Base-by-base conservation (phyloP, 2,797 vertebrate species). In the Macropodus opercularis region DNA sequence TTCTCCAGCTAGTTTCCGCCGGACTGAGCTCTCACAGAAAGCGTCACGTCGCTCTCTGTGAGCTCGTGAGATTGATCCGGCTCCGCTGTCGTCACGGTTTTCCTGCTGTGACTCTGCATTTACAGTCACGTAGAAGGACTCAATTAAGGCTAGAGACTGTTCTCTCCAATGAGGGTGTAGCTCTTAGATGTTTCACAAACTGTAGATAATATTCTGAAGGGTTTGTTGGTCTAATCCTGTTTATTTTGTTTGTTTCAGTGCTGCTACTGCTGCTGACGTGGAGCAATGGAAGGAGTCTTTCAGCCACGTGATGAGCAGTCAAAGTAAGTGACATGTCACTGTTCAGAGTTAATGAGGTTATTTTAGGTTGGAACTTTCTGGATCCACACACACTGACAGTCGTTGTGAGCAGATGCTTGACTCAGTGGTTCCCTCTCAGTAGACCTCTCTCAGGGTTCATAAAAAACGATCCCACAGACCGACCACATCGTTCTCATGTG, bases 201-300 rank as follows among this genome's bases (percentile, higher is more conserved):
- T n/a, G n/a, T n/a, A n/a, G n/a, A n/a, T n/a, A n/a, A n/a, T n/a
- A n/a, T n/a, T n/a, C n/a, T n/a, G n/a, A n/a, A n/a, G n/a, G n/a
- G n/a, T n/a, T n/a, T n/a, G n/a, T n/a, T n/a, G n/a, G n/a, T n/a
- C n/a, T n/a, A n/a, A n/a, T n/a, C n/a, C n/a, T n/a, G n/a, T n/a
- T n/a, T n/a, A n/a, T n/a, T n/a, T n/a, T n/a, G n/a, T 55, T 11
- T 50, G 9, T 77, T 85, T 38, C 17, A 98, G 96, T 73, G 71
- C 86, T 22, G 88, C 89, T 40, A 85, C 86, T 72, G 83, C 87
- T 47, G 85, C 91, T 8, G 94, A 98, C 79, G 87, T 94, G 51
- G 91, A 91, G 60, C 94, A 94, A 85, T 98, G 97, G 96, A 95
- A 93, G 69, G 92, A 94, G 68, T 96, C 95, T 2, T 91, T 98